A percentile compares a stretch with the other conserved stretches of the same genome.
Conservation (phyloP, 2,797 vertebrate genomes). For the Melanotaenia parkinsoni region DNA sequence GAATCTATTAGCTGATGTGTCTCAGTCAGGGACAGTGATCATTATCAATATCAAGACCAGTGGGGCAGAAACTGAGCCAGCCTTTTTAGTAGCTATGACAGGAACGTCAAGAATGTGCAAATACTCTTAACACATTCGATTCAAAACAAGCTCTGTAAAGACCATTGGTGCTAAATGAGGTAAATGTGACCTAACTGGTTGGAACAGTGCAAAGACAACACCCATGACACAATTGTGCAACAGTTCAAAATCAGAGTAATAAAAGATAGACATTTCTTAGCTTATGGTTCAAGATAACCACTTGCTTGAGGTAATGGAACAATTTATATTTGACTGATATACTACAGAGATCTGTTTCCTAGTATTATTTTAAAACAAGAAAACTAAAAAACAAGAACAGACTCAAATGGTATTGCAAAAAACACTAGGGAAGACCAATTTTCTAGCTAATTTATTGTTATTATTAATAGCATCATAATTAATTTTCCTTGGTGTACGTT, state of each 20-base stretch:
- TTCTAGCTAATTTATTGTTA: not conserved
- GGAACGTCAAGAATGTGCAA: conserved; percentile 1
- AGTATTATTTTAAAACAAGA: too few relatives aligned
- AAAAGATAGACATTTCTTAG: conserved; percentile 26
- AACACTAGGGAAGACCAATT: not conserved
- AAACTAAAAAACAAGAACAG: not conserved
- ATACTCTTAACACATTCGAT: conserved; percentile 1
- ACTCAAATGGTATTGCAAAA: not conserved
- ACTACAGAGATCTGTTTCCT: too few relatives aligned
- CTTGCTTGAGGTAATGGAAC: not conserved
- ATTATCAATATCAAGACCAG: not conserved
- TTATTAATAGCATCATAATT: not conserved
- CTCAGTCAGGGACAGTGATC: not conserved
- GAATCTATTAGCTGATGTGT: not conserved
- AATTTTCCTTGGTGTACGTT: not conserved
- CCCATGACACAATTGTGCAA: conserved; percentile 63
- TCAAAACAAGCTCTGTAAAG: conserved; percentile 49
- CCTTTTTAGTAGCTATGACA: not conserved
- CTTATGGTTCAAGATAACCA: conserved; percentile 4
- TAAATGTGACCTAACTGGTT: conserved; percentile 71
- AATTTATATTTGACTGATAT: not conserved
- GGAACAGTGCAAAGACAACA: conserved; percentile 43
- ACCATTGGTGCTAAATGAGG: conserved; percentile 3
- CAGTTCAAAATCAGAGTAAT: conserved; percentile 40
- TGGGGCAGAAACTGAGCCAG: conserved; percentile 24